Evolutionary conservation across 1,140 invertebrate genomes (phyloP), one percentile per base, ranked within the genome.

Genomic region (Bombus vancouverensis): DNA sequence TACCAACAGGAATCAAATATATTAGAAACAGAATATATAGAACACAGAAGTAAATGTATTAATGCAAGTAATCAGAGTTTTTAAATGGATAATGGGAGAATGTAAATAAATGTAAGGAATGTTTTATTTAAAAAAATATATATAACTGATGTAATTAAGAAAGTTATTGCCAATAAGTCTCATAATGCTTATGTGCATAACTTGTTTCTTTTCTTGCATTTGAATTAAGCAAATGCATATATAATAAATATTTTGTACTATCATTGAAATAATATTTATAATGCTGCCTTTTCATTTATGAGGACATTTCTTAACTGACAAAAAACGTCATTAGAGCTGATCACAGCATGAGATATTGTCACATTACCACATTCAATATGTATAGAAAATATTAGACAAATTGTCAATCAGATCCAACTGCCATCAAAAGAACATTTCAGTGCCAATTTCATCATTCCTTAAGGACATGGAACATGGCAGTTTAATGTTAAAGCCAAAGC

Each of bases 301-400:
- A 77, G 77, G 74, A 81, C 65, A 86, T 83, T 37, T 86, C 72
- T 82, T 75, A 78, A 81, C 42, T 76, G 44, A 74, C 34, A 68
- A 92, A 87, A 81, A 83, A 75, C 57, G 68, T 86, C 70, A 85
- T 87, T 78, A 77, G 18, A 53, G 75, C 85, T 86, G 87, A 92
- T 93, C 89, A 90, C 89, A 92, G 90, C 87, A 89, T 87, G 75
- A 76, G 78, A 81, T 92, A 92, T 93, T 93, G 92, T 93, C 91
- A 88, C 87, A 89, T 91, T 86, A 89, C 83, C 83, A 70, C 74
- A 90, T 88, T 92, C 75, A 87, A 87, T 87, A 70, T 71, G 79
- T 87, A 87, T 82, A 89, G 82, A 81, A 53, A 88, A 68, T 86
- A 80, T 83, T 80, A 87, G 75, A 89, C 22, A 92, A 91, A 83